Base-by-base conservation (phyloP, 1,140 invertebrate genomes). In the Homalodisca vitripennis region DNA sequence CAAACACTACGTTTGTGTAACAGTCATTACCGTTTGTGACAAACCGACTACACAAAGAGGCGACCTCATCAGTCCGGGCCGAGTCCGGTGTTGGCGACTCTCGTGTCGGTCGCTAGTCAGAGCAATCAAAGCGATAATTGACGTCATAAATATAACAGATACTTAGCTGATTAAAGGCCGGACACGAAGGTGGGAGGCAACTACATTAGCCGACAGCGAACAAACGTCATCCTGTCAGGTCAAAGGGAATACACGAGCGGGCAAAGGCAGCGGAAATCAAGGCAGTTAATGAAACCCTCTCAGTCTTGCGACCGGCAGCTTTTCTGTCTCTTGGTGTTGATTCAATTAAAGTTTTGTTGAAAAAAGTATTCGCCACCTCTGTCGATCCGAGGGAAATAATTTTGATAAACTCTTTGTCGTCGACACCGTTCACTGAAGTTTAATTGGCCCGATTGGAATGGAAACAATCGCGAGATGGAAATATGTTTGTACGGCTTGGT, bases 141-240 rank as follows among this genome's bases (percentile, higher is more conserved):
- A n/a, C n/a, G n/a, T n/a, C n/a, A n/a, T n/a, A n/a, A n/a, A n/a
- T n/a, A n/a, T n/a, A n/a, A n/a, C n/a, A n/a, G n/a, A 20, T 51
- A 51, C 48, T 51, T 51, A 51, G 48, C 22, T 51, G 48, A 51
- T 51, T 51, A 51, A 51, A 51, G 48, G 48, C 48, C 17, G n/a
- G n/a, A n/a, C n/a, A n/a, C n/a, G 48, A n/a, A 3, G 22, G 48
- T n/a, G 48, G 48, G n/a, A n/a, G 3, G 3, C 48, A 12, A 20
- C 48, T 12, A 20, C 48, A 20, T 14, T 6, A 10, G 14, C 3
- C 17, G 2, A 20, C 48, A 22, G 17, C 48, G 6, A 41, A 41
- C 34, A 10, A 51, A 14, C n/a, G n/a, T n/a, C n/a, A n/a, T n/a
- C n/a, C n/a, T n/a, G n/a, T 12, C 3, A 22, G 48, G 22, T 22